These are phyloP conservation scores for Porites australiensis DNA, from an alignment of 64 coral and sea anemone species.

Conservation along the genomic window DNA sequence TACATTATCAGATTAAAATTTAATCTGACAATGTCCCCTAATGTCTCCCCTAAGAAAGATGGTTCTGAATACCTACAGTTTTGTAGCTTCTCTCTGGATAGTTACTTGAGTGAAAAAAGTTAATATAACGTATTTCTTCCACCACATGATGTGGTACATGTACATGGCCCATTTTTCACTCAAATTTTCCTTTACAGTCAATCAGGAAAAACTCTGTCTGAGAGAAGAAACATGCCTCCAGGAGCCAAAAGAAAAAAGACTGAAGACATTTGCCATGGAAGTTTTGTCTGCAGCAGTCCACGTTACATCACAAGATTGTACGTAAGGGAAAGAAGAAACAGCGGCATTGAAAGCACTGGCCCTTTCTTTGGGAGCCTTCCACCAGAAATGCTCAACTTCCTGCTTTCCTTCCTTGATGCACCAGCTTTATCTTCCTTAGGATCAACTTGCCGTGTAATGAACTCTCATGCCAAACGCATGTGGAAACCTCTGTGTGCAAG, in stretches of 20 bases:
- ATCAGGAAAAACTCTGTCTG: background rate
- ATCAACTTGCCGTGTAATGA: conserved; percentile 82
- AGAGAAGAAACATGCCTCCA: conserved; percentile 63
- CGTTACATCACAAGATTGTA: conserved; percentile 83
- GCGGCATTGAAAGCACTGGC: conserved; percentile 90
- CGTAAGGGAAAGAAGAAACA: conserved; percentile 58
- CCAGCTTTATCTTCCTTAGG: conserved; percentile 88
- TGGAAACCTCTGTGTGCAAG: conserved; percentile 85
- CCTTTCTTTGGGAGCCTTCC: conserved; percentile 87
- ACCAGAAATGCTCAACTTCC: conserved; percentile 88
- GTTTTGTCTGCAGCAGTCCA: background rate
- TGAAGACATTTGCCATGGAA: background rate
- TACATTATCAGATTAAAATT: no score
- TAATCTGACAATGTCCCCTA: no score
- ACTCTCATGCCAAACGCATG: conserved; percentile 71
- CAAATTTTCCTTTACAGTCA: background rate
- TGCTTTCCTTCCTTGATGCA: conserved; percentile 90
- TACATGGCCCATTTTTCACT: no score
- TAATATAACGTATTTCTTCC: no score
- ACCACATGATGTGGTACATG: no score
- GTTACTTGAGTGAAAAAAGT: no score
- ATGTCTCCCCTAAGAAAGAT: no score
- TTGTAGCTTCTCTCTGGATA: no score
- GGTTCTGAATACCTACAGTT: no score
- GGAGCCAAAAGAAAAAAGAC: conserved; percentile 65